phyloP scores from a whole-genome alignment of 1,140 invertebrate genomes.

The Zaprionus tsacasi region DNA sequence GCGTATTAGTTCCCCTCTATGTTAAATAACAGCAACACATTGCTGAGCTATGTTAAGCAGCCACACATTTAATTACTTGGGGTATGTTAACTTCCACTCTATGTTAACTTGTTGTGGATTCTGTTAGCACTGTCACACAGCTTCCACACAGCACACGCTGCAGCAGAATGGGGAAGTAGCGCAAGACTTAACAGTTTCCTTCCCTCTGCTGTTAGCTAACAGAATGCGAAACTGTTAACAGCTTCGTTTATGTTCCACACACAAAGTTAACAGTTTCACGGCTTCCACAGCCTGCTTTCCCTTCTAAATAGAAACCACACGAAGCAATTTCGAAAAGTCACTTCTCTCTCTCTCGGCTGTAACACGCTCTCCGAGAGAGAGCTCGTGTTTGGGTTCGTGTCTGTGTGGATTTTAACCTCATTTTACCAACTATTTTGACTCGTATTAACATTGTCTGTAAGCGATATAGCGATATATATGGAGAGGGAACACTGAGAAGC shows the following conservation, averaged over 20 bases:
- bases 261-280: neutral
- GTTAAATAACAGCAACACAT: neutral
- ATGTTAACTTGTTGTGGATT: neutral
- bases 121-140: neutral
- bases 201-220: neutral
- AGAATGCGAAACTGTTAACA: neutral
- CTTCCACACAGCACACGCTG: too few species aligned
- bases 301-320: conserved; percentile 3
- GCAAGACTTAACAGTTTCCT: neutral
- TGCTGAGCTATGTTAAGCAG: too few species aligned
- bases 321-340: neutral
- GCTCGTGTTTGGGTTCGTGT: conserved; percentile 32
- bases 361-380: neutral
- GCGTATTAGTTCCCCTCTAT: neutral
- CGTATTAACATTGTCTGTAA: conserved; percentile 38
- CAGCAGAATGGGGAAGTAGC: neutral
- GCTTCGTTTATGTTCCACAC: neutral
- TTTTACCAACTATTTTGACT: conserved; percentile 37
- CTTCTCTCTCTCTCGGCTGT: conserved; percentile 2
- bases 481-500: neutral
- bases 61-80: neutral
- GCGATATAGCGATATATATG: neutral
- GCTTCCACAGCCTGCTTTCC: neutral
- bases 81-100: neutral
- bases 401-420: conserved; percentile 70